Evolutionary conservation across 1,140 invertebrate species (phyloP), one percentile per base, ranked within the genome.

Genomic region (Dryas iulia): DNA sequence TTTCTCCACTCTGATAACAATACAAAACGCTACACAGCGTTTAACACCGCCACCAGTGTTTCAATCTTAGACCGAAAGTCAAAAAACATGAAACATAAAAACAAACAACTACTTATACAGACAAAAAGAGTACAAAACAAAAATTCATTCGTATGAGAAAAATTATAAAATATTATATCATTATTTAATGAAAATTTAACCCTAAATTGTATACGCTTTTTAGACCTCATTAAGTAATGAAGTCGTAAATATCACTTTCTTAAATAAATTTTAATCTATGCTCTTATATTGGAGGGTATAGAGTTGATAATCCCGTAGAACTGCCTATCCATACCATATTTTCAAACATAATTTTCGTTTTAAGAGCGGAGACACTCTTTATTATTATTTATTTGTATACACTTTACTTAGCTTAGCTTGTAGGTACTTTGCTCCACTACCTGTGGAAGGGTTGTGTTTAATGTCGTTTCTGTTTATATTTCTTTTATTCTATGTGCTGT

Each of bases 311-410:
- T 69, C 10, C n/a, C 5, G 11, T 21, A 47, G 14, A 6, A 25
- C 8, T 23, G 24, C 25, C 26, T 54, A 69, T 69, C 47, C 59
- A 10, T 69, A 60, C 64, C 54, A 56, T 61, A 69, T 69, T 61
- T 54, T 24, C 35, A 62, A 47, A 73, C 72, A 73, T 64, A 69
- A 65, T 73, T 73, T 73, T 73, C 72, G 64, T 73, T 73, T 73
- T 73, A 73, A 73, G 72, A n/a, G 67, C 53, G 39, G 67, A 69
- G 67, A 66, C 72, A 70, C 56, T 62, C 56, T 66, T 73, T 70
- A 73, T 73, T 33, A 73, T 69, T 73, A 73, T 73, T 73, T 73
- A 73, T 73, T 63, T 60, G 8, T 47, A 12, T 10, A 1, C 14
- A 7, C 33, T n/a, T 35, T 3, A 47, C 18, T 47, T 10, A 8